Conservation (phyloP, 30 jellyfish, hydroid and myxozoan genomes). For the Nemopilema nomurai region DNA sequence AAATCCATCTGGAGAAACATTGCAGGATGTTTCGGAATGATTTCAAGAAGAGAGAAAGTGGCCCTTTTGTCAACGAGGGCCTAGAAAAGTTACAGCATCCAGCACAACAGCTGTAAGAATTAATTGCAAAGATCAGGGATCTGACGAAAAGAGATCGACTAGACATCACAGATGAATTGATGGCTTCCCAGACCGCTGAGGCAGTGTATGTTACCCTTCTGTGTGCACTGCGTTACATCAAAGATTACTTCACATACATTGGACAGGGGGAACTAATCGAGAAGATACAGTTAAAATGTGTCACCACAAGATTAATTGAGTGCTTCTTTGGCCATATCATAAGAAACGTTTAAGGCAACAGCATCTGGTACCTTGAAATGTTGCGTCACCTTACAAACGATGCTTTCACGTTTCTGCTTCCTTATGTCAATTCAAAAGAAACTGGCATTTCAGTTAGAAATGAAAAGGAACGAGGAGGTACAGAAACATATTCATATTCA, state of each 20-base stretch:
- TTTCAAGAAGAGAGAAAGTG: constrained; percentile 11
- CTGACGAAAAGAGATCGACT: constrained; percentile 14
- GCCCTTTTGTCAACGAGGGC: neutral
- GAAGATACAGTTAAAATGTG: constrained; percentile 3
- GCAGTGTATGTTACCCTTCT: constrained; percentile 17
- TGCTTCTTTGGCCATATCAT: neutral
- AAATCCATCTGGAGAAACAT: constrained; percentile 8
- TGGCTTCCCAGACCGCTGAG: constrained; percentile 14
- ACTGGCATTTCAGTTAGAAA: constrained; percentile 17
- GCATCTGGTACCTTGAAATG: constrained; percentile 23
- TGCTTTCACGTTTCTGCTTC: constrained; percentile 28
- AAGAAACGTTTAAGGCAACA: constrained; percentile 5
- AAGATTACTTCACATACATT: constrained; percentile 11
- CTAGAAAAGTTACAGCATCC: constrained; percentile 4
- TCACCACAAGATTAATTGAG: constrained; percentile 11
- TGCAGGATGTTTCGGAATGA: neutral
- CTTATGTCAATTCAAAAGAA: constrained; percentile 23
- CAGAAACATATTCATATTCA: constrained; percentile 15
- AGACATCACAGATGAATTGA: constrained; percentile 12
- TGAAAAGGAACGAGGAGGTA: constrained; percentile 22
- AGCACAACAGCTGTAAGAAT: constrained; percentile 3
- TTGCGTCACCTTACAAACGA: constrained; percentile 7
- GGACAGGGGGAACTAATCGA: constrained; percentile 15
- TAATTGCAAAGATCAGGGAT: constrained; percentile 11
- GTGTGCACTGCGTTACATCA: constrained; percentile 16